Conservation (phyloP, 1,140 invertebrate genomes). For the Aphidius gifuensis region DNA sequence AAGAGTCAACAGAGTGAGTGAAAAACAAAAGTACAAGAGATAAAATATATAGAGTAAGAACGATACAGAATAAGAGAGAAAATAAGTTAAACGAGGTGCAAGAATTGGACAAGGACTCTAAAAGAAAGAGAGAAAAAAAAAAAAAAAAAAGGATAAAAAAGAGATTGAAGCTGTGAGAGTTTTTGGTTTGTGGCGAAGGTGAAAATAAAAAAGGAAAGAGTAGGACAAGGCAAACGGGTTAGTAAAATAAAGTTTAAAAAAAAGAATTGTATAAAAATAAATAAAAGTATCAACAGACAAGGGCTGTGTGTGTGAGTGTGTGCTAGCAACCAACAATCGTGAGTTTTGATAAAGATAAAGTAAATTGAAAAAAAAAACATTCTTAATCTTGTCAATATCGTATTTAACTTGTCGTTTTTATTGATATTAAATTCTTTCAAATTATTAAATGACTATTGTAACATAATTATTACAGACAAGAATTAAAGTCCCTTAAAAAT, state of each 20-base stretch:
- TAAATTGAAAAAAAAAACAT: too few relatives aligned
- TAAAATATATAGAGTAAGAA: too few relatives aligned
- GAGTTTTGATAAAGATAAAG: background rate
- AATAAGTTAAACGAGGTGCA: constrained; percentile 15
- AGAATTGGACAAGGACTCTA: constrained; percentile 16
- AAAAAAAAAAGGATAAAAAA: background rate
- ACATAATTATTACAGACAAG: too few relatives aligned
- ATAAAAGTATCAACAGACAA: too few relatives aligned
- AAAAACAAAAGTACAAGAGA: too few relatives aligned
- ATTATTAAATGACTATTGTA: too few relatives aligned
- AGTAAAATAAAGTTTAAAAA: constrained; percentile 9
- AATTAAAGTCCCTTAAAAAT: too few relatives aligned
- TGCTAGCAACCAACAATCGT: constrained; percentile 37
- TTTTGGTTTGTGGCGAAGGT: constrained; percentile 1
- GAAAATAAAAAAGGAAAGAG: constrained; percentile 20
- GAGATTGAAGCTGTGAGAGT: constrained; percentile 1
- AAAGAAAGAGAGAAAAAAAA: constrained; percentile 7
- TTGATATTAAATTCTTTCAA: too few relatives aligned
- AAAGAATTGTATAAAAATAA: constrained; percentile 8
- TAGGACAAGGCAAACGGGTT: constrained; percentile 19
- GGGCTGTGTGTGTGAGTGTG: constrained; percentile 17
- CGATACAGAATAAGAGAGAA: background rate
- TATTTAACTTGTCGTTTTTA: too few relatives aligned
- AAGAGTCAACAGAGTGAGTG: background rate
- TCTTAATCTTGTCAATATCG: too few relatives aligned